These are phyloP conservation scores for Dendrolimus punctatus DNA, from an alignment of 1,140 invertebrate genomes.

Conservation along the genomic window DNA sequence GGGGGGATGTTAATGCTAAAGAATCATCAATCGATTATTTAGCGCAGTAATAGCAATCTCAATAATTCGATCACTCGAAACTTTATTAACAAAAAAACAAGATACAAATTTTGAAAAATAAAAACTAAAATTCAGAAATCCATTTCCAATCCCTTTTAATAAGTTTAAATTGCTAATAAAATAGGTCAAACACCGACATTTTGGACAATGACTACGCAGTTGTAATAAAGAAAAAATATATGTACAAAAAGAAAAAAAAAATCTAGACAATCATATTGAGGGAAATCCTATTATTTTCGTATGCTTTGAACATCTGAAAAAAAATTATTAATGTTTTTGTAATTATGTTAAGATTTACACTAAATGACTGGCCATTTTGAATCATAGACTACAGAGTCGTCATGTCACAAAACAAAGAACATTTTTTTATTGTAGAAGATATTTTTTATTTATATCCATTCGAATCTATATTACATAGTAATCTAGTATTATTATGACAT, in stretches of 20 bases:
- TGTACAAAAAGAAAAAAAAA: constrained; percentile 29
- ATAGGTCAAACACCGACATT: constrained; percentile 17
- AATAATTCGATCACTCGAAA: constrained; percentile 9
- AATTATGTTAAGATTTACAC: constrained; percentile 2
- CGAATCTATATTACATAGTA: constrained; percentile 61
- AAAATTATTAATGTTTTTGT: constrained; percentile 10
- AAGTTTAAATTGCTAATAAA: constrained; percentile 5
- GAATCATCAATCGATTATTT: too few species aligned
- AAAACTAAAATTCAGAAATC: constrained; percentile 22
- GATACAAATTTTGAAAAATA: constrained; percentile 18
- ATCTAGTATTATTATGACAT: constrained; percentile 53
- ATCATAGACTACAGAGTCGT: constrained; percentile 11
- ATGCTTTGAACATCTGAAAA: not conserved
- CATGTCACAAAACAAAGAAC: constrained; percentile 21
- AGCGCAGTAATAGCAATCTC: too few species aligned
- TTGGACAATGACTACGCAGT: constrained; percentile 29
- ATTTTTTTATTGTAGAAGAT: constrained; percentile 11
- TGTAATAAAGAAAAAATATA: constrained; percentile 26
- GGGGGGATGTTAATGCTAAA: too few species aligned
- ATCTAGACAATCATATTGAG: too few species aligned
- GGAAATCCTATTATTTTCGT: not conserved
- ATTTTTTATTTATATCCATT: constrained; percentile 37
- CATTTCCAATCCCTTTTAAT: constrained; percentile 26
- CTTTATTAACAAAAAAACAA: constrained; percentile 7
- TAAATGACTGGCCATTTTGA: constrained; percentile 22